Evolutionary conservation across 2,113 vertebrate genomes (phyloP).

Genomic region (Anhinga rufa): DNA sequence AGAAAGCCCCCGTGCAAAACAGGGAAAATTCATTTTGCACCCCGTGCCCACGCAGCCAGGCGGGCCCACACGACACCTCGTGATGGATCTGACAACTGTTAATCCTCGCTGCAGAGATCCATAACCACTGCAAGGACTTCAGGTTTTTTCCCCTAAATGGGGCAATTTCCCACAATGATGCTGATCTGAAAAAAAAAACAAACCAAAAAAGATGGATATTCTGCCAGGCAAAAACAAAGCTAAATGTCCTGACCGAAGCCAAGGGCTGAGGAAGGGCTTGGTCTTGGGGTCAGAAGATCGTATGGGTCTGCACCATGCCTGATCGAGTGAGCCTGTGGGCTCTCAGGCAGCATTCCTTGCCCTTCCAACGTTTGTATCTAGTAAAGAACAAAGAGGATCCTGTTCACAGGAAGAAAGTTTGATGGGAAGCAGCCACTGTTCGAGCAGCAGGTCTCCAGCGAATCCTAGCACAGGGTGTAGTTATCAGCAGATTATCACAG

Average conservation of each 20-base stretch:
- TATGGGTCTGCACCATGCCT: neutral
- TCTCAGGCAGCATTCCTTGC: neutral
- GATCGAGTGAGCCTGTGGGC: neutral
- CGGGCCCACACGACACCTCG: neutral
- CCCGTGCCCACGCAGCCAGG: neutral
- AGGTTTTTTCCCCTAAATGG: neutral
- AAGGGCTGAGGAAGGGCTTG: neutral
- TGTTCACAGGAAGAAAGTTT: neutral
- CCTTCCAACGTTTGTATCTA: neutral
- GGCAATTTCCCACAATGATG: neutral
- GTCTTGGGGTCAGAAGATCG: neutral
- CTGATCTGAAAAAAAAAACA: neutral
- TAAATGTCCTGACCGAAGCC: neutral
- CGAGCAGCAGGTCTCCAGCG: neutral
- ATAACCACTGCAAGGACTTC: neutral
- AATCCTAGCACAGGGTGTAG: constrained; percentile 24
- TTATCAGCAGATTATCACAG: constrained; percentile 63
- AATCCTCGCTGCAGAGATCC: neutral
- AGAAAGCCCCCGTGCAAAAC: neutral
- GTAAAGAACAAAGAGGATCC: neutral
- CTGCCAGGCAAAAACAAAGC: neutral
- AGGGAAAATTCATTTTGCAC: neutral
- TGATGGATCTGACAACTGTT: neutral
- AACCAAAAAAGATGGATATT: rapidly evolving
- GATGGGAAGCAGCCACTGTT: neutral